Percentiles rank a stretch among this genome's conserved stretches.
These are phyloP conservation scores for Pachyseris speciosa DNA, from an alignment of 64 coral and sea anemone species.

Conservation along the genomic window DNA sequence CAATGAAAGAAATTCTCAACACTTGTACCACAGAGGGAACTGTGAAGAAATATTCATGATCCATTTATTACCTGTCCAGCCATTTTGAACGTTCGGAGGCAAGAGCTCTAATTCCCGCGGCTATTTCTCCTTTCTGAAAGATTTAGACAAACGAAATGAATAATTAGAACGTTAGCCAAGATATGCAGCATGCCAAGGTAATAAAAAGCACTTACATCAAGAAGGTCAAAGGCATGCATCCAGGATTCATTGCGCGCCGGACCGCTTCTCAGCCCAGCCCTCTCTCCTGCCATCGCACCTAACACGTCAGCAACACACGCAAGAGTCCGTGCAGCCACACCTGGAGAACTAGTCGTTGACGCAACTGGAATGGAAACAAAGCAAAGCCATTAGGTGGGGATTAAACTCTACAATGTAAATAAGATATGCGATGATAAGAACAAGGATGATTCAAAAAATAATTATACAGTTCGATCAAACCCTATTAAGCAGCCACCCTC, in stretches of 20 bases:
- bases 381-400: neutral
- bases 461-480: too few relatives aligned
- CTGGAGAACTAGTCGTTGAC: conserved; percentile 65
- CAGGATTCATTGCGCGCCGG: conserved; percentile 86
- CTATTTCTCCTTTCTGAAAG: conserved; percentile 80
- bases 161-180: neutral
- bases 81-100: conserved; percentile 83
- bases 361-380: conserved; percentile 58
- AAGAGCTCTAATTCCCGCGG: conserved; percentile 66
- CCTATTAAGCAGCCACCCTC: too few relatives aligned
- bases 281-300: conserved; percentile 95
- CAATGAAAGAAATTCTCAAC: neutral
- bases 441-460: too few relatives aligned
- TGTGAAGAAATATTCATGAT: neutral
- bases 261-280: conserved; percentile 88
- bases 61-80: conserved; percentile 83
- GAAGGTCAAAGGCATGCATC: conserved; percentile 82
- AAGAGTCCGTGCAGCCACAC: conserved; percentile 83
- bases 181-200: neutral
- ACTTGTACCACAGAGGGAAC: neutral
- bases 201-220: conserved; percentile 71
- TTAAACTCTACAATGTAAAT: neutral
- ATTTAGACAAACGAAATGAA: neutral
- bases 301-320: conserved; percentile 97
- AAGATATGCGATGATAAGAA: too few relatives aligned